Evolutionary conservation across 2,797 vertebrate genomes (phyloP), one percentile per base, ranked within the genome.

Genomic region (Xenentodon cancila): DNA sequence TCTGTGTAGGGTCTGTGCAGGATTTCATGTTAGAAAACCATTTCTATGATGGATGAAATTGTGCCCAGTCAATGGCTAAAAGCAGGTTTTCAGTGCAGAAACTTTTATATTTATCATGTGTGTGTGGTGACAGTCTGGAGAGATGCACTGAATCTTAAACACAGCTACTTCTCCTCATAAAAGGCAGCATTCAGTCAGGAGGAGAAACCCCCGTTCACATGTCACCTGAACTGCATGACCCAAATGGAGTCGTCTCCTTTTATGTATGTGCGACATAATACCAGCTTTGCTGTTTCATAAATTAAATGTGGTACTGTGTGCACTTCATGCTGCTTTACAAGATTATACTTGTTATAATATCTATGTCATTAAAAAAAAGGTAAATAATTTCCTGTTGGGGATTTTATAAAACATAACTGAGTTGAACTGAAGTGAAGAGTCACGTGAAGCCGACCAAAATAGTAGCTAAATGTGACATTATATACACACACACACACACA

Each of bases 131-230:
- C 77, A 75, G 67, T 79, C 53, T 52, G 76, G 58, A 67, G 79
- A 51, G 77, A 76, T 65, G 82, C 66, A 68, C 67, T 82, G 82
- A 75, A 85, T 87, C 73, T 73, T 82, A 77, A 85, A 61, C 75
- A 71, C 54, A 25, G 68, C 53, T 59, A 21, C 54, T 60, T 19
- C 51, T 77, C 48, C 75, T 81, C 60, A 71, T 60, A 25, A 69
- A 75, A 75, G 76, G 68, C 74, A 71, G 68, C 70, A 47, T 81
- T 75, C 71, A 78, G 32, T 45, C 56, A 25, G 59, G 19, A 58
- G 59, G 15, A 62, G 21, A 52, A 62, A 60, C 59, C 53, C 17
- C 1, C 13, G 34, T 9, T 8, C 22, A 59, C 9, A 25, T 21
- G 18, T 46, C 37, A 40, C 13, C 37, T 40, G 37, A 40, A 40